A percentile compares a stretch with the other conserved stretches of the same genome.
Conservation (phyloP, 30 jellyfish, hydroid and myxozoan genomes). For the Cassiopea xamachana region DNA sequence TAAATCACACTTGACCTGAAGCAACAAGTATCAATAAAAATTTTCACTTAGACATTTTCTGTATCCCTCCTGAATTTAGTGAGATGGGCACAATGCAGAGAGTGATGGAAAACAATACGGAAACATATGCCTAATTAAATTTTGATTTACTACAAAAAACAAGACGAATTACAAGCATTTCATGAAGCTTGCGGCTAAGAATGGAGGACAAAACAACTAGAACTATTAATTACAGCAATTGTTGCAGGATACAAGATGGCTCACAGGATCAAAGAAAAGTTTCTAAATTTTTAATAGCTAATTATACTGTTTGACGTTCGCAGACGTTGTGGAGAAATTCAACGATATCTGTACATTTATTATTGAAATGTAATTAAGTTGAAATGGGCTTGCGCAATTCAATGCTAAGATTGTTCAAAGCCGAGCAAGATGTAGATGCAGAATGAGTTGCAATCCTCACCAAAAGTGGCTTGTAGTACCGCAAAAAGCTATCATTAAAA, state of each 20-base stretch:
- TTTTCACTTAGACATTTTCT: neutral
- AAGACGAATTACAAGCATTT: constrained; percentile 12
- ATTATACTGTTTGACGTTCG: neutral
- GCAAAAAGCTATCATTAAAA: too few relatives aligned
- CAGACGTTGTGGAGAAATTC: neutral
- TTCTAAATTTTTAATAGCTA: constrained; percentile 6
- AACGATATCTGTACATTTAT: neutral
- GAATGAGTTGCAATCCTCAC: too few relatives aligned
- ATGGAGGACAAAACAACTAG: constrained; percentile 15
- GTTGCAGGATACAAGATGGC: constrained; percentile 57
- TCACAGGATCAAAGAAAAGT: constrained; percentile 3
- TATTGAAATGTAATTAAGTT: too few relatives aligned
- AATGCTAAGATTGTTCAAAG: too few relatives aligned
- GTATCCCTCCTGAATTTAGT: constrained; percentile 31
- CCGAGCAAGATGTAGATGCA: too few relatives aligned
- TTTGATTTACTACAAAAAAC: constrained; percentile 12
- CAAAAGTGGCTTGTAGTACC: too few relatives aligned
- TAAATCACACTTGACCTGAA: too few relatives aligned
- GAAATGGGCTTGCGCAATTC: too few relatives aligned
- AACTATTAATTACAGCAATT: constrained; percentile 13
- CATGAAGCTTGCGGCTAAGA: constrained; percentile 18
- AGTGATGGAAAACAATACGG: constrained; percentile 35
- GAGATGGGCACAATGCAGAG: constrained; percentile 1
- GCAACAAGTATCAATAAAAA: neutral
- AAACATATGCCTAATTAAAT: constrained; percentile 65